These are phyloP conservation scores for Subanguina moxae DNA, from an alignment of 1,140 invertebrate genomes.

Conservation along the genomic window DNA sequence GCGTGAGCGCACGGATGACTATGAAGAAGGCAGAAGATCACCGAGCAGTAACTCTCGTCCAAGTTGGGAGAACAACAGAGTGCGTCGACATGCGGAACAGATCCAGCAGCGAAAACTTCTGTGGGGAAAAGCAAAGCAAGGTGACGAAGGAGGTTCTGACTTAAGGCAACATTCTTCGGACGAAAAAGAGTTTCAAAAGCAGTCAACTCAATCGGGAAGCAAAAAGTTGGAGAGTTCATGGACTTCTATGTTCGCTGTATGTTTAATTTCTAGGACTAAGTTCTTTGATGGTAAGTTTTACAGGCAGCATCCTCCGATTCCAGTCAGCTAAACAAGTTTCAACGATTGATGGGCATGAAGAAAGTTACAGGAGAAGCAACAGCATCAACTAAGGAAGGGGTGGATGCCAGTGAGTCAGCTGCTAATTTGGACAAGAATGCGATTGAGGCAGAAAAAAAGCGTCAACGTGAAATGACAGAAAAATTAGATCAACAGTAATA, in stretches of 20 bases:
- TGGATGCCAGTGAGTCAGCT: not conserved
- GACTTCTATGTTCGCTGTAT: conserved; percentile 10
- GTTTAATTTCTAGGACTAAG: no score
- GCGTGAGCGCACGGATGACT: no score
- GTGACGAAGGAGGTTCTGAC: not conserved
- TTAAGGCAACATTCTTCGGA: not conserved
- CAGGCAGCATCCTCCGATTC: conserved; percentile 14
- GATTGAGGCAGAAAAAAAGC: conserved; percentile 2
- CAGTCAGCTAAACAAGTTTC: conserved; percentile 15
- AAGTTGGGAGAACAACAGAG: conserved; percentile 17
- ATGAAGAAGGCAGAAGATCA: no score
- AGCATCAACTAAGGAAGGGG: not conserved
- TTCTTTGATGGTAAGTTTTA: no score
- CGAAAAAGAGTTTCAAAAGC: not conserved
- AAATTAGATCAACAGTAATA: conserved; percentile 19
- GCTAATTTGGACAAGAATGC: not conserved
- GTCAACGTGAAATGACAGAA: conserved; percentile 9
- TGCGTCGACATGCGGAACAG: conserved; percentile 17
- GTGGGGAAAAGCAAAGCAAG: conserved; percentile 5
- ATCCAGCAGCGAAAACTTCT: conserved; percentile 20
- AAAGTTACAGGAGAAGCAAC: conserved; percentile 7
- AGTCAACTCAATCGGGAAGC: not conserved
- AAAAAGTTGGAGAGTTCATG: not conserved
- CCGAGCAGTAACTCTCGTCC: not conserved
- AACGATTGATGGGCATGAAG: conserved; percentile 19